Conservation (phyloP, 2,797 vertebrate genomes). For the Cyclura pinguis region DNA sequence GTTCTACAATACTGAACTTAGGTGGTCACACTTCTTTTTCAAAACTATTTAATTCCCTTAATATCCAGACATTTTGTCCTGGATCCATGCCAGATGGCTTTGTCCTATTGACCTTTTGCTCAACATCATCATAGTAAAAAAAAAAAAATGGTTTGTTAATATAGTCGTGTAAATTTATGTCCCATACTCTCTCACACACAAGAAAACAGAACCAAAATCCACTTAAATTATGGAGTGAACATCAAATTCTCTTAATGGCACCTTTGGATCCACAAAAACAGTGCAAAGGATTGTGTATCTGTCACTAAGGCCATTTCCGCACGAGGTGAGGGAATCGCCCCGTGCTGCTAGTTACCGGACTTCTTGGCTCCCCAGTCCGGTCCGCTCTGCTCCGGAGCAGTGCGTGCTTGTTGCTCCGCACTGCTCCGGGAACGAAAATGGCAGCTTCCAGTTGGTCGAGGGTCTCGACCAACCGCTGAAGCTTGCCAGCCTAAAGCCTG, state of each 20-base stretch:
- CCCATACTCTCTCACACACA: constrained; percentile 23
- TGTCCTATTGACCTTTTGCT: constrained; percentile 21
- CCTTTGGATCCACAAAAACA: constrained; percentile 13
- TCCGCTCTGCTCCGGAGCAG: too few relatives aligned
- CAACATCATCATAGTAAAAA: constrained; percentile 5
- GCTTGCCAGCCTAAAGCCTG: too few relatives aligned
- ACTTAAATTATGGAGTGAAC: constrained; percentile 22
- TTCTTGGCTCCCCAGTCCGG: too few relatives aligned
- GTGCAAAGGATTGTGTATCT: constrained; percentile 35
- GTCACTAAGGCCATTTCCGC: too few relatives aligned
- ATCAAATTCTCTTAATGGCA: constrained; percentile 23
- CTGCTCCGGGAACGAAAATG: too few relatives aligned
- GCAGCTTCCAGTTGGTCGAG: too few relatives aligned
- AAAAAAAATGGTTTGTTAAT: constrained; percentile 45
- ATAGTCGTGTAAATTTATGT: constrained; percentile 46
- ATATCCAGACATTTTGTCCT: constrained; percentile 63
- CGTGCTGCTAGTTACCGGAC: too few relatives aligned
- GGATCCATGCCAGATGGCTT: constrained; percentile 29
- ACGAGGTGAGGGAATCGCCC: too few relatives aligned
- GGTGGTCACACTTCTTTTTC: constrained; percentile 62
- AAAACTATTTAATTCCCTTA: constrained; percentile 68
- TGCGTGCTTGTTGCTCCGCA: too few relatives aligned
- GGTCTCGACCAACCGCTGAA: too few relatives aligned
- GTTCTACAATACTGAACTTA: constrained; percentile 40
- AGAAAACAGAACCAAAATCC: constrained; percentile 55